phyloP scores from a whole-genome alignment of 2,888 invertebrate species.

The Drosophila colorata region DNA sequence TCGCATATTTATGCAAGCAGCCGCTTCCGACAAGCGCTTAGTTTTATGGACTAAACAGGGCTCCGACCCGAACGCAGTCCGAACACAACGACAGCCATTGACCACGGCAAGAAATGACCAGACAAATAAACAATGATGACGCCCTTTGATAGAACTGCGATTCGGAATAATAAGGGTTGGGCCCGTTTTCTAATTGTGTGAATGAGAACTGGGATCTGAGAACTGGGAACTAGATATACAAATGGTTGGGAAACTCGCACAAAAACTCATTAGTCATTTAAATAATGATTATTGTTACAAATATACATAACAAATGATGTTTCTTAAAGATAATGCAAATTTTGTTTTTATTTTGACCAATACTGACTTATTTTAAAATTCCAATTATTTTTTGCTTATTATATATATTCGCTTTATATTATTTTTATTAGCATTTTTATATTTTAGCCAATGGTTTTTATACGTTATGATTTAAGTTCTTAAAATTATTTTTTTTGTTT shows the following conservation, averaged over 20 bases:
- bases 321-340: slow-evolving; percentile 1
- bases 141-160: slow-evolving; percentile 45
- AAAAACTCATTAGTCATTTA: slow-evolving; percentile 40
- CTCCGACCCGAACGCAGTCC: slow-evolving; percentile 3
- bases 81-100: slow-evolving; percentile 36
- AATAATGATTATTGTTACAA: slow-evolving; percentile 39
- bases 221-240: not conserved
- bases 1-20: slow-evolving; percentile 56
- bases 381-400: no score
- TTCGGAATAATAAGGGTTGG: slow-evolving; percentile 4
- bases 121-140: slow-evolving; percentile 58
- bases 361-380: no score
- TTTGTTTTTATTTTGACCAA: not conserved
- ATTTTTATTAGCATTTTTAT: no score
- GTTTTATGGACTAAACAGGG: slow-evolving; percentile 31
- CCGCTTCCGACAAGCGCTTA: slow-evolving; percentile 54
- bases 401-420: no score
- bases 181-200: slow-evolving; percentile 43
- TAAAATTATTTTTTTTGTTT: no score
- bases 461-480: no score
- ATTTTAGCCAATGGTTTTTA: no score
- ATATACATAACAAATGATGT: slow-evolving; percentile 29
- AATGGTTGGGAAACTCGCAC: slow-evolving; percentile 12
- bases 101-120: slow-evolving; percentile 36
- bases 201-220: slow-evolving; percentile 18